Evolutionary conservation across 2,888 invertebrate genomes (phyloP), one percentile per base, ranked within the genome.

Genomic region (Tricholauxania praeusta): DNA sequence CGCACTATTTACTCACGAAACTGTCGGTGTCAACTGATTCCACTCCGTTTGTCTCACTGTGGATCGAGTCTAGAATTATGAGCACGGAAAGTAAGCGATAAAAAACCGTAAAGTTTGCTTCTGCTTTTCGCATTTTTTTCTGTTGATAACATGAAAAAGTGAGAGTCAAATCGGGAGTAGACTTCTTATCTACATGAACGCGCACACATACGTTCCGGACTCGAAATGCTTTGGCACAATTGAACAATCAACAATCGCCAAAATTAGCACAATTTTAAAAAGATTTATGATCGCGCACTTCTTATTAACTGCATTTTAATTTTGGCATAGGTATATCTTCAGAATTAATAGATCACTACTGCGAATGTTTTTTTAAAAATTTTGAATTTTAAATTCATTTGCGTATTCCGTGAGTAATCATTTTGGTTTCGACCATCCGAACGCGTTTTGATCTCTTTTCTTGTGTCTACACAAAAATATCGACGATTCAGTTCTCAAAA

Each of bases 21-120:
- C 68, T 68, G 67, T 73, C 72, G 52, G 57, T 72, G 62, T 71
- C 71, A 72, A 75, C 75, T 75, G 71, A 74, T 67, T 71, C 59
- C 63, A 17, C 65, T 66, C 22, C 17, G n/a, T 48, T 19, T 14
- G n/a, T 39, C 57, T 17, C 14, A 19, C 48, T 15, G 48, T 68
- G 57, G 22, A 12, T 69, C 51, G 32, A 12, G 8, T 12, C 39
- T 32, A 60, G 47, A 63, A 47, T 47, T 62, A n/a, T 62, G 47
- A 39, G 32, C n/a, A 17, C n/a, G 32, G n/a, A 62, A 17, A 32
- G 39, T 39, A 39, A 62, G 17, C 63, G 47, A 63, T n/a, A 63
- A 63, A 39, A 39, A 39, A 39, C 39, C 39, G 39, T 39, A 39
- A 39, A 39, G 39, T n/a, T 67, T 55, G 67, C 55, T 32, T 17